Conservation (phyloP, 2,888 invertebrate genomes). For the Lampropteryx suffumata region DNA sequence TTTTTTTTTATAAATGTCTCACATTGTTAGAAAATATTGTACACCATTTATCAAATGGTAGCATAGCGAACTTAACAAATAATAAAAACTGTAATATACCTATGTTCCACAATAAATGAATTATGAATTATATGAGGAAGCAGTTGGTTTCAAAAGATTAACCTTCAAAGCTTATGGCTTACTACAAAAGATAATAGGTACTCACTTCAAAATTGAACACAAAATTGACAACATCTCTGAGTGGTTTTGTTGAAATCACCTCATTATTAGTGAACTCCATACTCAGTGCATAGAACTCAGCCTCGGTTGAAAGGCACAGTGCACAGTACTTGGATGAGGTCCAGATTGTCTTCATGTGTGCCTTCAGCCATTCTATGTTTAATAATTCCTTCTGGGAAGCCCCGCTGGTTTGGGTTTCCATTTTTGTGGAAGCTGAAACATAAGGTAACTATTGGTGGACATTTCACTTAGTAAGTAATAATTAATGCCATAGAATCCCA, state of each 20-base stretch:
- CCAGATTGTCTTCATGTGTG: slow-evolving; percentile 43
- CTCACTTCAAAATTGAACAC: slow-evolving; percentile 55
- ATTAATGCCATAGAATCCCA: no score
- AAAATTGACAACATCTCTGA: slow-evolving; percentile 48
- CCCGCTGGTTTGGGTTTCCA: background rate
- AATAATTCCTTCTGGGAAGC: slow-evolving; percentile 5
- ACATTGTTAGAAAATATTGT: no score
- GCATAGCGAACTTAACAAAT: no score
- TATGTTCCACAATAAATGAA: no score
- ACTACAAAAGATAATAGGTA: slow-evolving; percentile 1
- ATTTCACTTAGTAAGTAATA: no score
- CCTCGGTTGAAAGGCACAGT: slow-evolving; percentile 42
- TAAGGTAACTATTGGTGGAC: no score
- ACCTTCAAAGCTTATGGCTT: background rate
- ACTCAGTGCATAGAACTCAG: slow-evolving; percentile 39
- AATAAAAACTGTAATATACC: no score
- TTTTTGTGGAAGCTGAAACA: background rate
- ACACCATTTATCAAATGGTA: no score
- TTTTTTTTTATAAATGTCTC: no score
- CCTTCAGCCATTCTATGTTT: slow-evolving; percentile 44
- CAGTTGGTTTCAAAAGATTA: no score
- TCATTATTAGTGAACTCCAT: slow-evolving; percentile 46
- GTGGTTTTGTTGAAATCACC: slow-evolving; percentile 38
- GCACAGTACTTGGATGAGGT: slow-evolving; percentile 45
- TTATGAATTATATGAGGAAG: no score